Base-by-base conservation (phyloP, 2,113 vertebrate species). In the Tautogolabrus adspersus region DNA sequence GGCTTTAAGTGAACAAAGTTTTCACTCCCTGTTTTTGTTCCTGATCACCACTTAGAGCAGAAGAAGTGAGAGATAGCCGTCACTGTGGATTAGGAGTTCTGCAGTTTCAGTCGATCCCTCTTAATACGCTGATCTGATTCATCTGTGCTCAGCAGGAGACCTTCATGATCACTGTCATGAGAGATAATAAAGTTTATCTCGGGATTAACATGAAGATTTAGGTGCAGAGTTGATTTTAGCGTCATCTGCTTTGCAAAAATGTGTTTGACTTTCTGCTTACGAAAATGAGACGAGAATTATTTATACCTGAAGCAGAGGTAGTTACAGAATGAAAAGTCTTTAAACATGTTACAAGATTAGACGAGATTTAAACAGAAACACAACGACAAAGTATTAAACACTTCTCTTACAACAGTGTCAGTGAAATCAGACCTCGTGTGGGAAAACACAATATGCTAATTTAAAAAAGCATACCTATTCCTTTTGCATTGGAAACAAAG, bases 121-220 rank as follows among this genome's bases (percentile, higher is more conserved):
- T 57, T 76, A 71, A 82, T 52, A 64, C 74, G 74, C 34, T 54
- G 57, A 8, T 52, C 55, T 42, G 72, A 86, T 70, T 87, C 77
- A 89, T 90, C 83, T 56, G 0, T 19, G 46, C 55, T 78, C 64
- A 82, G 77, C 66, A 37, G 70, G 75, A 87, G 72, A 74, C 37
- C 64, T 76, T 78, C 46, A 86, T 68, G 23, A 76, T 70, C 63
- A 70, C 75, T 82, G 66, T 86, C 74, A 83, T 86, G 57, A 73
- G 38, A 69, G 79, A 87, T 81, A 79, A 82, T 47, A 3, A 49
- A 75, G 80, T 67, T 40, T 82, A 74, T 52, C 23, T 72, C 9
- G 16, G 65, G 82, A 84, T 83, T 69, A 81, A 47, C 22, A 8
- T 47, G 21, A 81, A 73, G 84, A 77, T 73, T 55, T 42, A 60